Base-by-base conservation (phyloP, 2,888 invertebrate species). In the Drymonia ruficornis region DNA sequence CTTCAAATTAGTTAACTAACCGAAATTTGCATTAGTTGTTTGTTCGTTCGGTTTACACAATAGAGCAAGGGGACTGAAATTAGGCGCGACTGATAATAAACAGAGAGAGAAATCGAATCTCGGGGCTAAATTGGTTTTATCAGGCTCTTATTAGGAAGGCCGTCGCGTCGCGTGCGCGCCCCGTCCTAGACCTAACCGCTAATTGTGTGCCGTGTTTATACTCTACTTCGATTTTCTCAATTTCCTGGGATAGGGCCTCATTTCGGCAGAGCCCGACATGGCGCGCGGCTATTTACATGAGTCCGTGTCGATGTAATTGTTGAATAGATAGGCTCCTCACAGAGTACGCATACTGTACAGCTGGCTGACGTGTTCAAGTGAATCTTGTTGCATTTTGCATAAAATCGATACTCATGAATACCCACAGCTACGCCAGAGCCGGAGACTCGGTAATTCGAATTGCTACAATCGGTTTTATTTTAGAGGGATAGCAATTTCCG, bases 361-460 rank as follows among this genome's bases (percentile, higher is more conserved):
- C 70, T 81, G 74, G 76, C 70, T 81, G 75, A 81, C 83, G 77
- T 81, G 85, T 86, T 85, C 84, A 84, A 88, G 88, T 89, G 89
- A 91, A 91, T 90, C 89, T 91, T 89, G 90, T 89, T 91, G 90
- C 89, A 91, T 89, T 92, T 91, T 92, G 91, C 91, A 92, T 91
- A 91, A 91, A 92, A 92, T 92, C 92, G 89, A 92, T 92, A 89
- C 84, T 87, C 90, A 86, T 89, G 91, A 91, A 91, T 90, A 88
- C 83, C 75, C 79, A 78, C 82, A 78, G 74, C 74, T 73, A 72
- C 72, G 75, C 68, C 78, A 78, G 77, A 76, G 78, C 84, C 80
- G 78, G 86, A 86, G 84, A 84, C 80, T 84, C 81, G 76, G 78
- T 80, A 75, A 76, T 75, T 79, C 74, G 77, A 86, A 86, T 86